These are phyloP conservation scores for Steatornis caripensis DNA, from an alignment of 2,113 vertebrate genomes.

Conservation along the genomic window DNA sequence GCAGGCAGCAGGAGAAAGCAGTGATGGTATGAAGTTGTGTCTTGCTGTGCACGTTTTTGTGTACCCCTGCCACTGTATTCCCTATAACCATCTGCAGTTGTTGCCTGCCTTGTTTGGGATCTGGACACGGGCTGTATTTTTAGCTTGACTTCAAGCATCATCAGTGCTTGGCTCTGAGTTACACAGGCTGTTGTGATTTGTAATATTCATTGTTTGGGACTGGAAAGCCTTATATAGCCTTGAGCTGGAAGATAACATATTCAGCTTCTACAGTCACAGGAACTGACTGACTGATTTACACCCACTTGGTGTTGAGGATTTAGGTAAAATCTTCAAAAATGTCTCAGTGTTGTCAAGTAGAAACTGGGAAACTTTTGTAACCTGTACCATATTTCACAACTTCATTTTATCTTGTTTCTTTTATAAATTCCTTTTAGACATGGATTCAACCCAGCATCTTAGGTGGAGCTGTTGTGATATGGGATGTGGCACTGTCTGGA, in stretches of 20 bases:
- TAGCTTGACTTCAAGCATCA: constrained; percentile 15
- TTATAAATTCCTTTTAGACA: neutral
- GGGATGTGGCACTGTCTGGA: neutral
- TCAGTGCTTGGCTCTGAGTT: constrained; percentile 17
- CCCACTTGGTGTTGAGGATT: neutral
- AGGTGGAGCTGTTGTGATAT: neutral
- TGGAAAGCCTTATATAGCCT: constrained; percentile 22
- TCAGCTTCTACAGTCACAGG: neutral
- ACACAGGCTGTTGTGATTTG: neutral
- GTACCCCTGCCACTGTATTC: neutral
- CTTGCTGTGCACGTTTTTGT: neutral
- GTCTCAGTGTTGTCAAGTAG: neutral
- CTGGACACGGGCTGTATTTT: constrained; percentile 3
- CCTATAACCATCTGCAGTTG: neutral
- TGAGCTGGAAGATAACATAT: neutral
- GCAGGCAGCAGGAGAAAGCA: neutral
- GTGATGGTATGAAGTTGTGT: neutral
- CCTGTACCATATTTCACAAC: neutral
- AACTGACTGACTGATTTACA: neutral
- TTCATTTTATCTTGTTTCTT: neutral
- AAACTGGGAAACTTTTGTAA: neutral
- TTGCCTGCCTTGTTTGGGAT: constrained; percentile 23
- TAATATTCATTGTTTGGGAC: neutral
- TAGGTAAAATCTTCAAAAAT: neutral
- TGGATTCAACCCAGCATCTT: neutral